Percentiles rank a stretch among this genome's conserved stretches.
phyloP scores from a whole-genome alignment of 2,113 vertebrate species.

The Apeltes quadracus region DNA sequence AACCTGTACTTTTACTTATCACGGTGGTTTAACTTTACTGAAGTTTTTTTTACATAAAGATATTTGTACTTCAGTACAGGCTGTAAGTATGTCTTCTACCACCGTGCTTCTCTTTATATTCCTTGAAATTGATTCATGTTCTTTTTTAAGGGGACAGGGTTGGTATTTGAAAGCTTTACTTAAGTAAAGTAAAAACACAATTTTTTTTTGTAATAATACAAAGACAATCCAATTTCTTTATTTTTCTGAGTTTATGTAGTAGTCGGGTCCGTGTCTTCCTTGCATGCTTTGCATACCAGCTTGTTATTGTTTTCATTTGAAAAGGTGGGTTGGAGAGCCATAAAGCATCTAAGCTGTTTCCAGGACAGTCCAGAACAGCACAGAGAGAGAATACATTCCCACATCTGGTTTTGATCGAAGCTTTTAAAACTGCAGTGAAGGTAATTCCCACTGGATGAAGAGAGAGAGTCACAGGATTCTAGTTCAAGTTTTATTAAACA shows the following conservation, averaged over 20 bases:
- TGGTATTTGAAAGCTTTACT: neutral
- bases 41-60: neutral
- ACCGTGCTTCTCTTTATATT: neutral
- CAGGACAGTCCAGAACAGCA: slow-evolving; percentile 12
- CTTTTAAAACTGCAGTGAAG: slow-evolving; percentile 21
- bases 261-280: slow-evolving; percentile 4
- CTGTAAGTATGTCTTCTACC: neutral
- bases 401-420: slow-evolving; percentile 69
- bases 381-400: slow-evolving; percentile 44
- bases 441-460: slow-evolving; percentile 31
- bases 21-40: neutral
- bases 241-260: no score
- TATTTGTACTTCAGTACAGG: neutral
- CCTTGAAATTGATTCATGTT: neutral
- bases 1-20: neutral
- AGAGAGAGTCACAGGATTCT: slow-evolving; percentile 7
- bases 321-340: neutral
- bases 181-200: neutral
- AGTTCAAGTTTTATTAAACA: slow-evolving; percentile 20
- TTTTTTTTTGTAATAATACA: neutral
- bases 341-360: slow-evolving; percentile 19
- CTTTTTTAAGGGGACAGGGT: neutral
- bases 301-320: neutral
- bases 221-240: neutral
- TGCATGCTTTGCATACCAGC: slow-evolving; percentile 29